Base-by-base conservation (phyloP, 2,888 invertebrate species). In the Sarcophaga subvicina region DNA sequence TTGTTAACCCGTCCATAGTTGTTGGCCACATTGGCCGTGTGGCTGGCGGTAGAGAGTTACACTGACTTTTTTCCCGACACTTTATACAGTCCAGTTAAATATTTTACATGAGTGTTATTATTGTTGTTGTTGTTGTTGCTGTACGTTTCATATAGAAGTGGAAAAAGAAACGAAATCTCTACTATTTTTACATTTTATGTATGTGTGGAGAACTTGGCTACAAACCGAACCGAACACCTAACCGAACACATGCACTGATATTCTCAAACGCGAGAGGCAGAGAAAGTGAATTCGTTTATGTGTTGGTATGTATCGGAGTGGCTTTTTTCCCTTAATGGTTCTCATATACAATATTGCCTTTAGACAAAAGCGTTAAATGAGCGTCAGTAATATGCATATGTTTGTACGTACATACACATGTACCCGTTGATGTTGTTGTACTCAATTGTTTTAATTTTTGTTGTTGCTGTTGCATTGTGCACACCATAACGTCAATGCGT, bases 351-450 rank as follows among this genome's bases (percentile, higher is more conserved):
- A 49, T 76, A 83, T 83, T 80, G 86, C 86, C 83, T 80, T 86
- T 83, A 80, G 77, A 80, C 83, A 86, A 86, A 86, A 86, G 86
- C 86, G 86, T 83, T 86, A 83, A 86, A 86, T 86, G 86, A 80
- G 83, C 86, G 83, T 86, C 77, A 83, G 86, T 83, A 86, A 86
- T 86, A 83, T 83, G 77, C 63, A 67, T 11, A 20, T 72, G 17
- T 62, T 59, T 4, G 62, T 62, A n/a, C 17, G 6, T 22, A 22
- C 20, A 5, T 14, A n/a, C 17, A 59, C 3, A 1, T 62, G 22
- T 62, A 22, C 0, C 2, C n/a, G 79, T 75, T 70, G 25, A 25
- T 72, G 67, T 69, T 83, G 79, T 70, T 73, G 79, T 54, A 5
- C 4, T 3, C 73, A 70, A 60, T 75, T 73, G 73, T 63, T 83